phyloP scores from a whole-genome alignment of 2,797 vertebrate species.

The Macropus fuliginosus region DNA sequence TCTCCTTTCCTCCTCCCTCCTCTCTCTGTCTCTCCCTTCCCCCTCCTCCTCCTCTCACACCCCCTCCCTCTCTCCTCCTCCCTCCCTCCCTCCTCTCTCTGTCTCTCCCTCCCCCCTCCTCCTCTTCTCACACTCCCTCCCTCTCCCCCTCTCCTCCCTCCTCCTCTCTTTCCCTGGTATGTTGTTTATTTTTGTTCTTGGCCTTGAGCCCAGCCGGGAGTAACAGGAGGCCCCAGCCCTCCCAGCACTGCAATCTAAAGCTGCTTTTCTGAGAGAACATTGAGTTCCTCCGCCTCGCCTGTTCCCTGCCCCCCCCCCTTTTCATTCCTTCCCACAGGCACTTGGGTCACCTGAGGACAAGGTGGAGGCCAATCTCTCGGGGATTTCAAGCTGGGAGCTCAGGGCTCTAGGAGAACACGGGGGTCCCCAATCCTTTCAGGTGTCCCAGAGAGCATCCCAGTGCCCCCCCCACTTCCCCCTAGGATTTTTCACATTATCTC shows the following conservation, averaged over 20 bases:
- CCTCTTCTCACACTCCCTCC: fast-evolving
- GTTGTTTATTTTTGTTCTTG: conserved; percentile 52
- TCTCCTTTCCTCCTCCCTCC: no score
- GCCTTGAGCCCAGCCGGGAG: conserved; percentile 30
- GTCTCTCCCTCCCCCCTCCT: not conserved
- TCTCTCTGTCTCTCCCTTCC: not conserved
- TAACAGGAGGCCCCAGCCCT: conserved; percentile 27
- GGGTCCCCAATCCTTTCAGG: not conserved
- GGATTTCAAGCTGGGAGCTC: not conserved
- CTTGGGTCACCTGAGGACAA: not conserved
- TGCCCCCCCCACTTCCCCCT: no score
- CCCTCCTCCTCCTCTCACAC: fast-evolving
- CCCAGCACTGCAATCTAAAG: not conserved
- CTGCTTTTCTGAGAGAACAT: conserved; percentile 50
- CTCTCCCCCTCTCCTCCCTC: not conserved
- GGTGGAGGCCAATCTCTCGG: not conserved
- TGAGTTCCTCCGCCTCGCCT: not conserved
- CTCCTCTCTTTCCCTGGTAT: not conserved
- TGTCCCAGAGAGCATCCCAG: not conserved
- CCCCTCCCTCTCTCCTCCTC: no score
- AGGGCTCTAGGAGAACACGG: not conserved
- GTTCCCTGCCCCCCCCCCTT: not conserved
- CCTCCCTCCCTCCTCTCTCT: no score
- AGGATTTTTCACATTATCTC: not conserved
- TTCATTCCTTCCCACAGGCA: conserved; percentile 44